Base-by-base conservation (phyloP, 2,888 invertebrate genomes). In the Timandra comae region DNA sequence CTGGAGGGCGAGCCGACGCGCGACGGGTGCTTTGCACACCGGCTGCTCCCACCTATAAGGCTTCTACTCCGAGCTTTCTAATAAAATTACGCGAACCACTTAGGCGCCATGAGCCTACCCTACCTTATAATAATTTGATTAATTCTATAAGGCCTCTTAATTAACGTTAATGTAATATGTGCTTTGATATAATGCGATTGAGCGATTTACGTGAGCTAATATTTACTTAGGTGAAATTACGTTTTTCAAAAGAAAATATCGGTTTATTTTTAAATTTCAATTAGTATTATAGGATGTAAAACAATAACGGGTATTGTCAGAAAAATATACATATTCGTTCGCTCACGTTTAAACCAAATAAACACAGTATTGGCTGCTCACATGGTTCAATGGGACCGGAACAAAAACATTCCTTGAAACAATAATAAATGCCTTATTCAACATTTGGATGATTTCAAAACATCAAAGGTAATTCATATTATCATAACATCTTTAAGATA, bases 381-480 rank as follows among this genome's bases (percentile, higher is more conserved):
- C 23, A 45, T 39, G 32, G 32, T 29, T 37, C 37, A 39, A 31
- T 47, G 47, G 52, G 45, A 51, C 52, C 49, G 47, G 56, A 40
- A 56, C 55, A 61, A 16, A 16, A 16, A 16, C 16, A 16, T 16
- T 16, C 16, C 16, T 16, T 16, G 44, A 56, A 59, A 20, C 19
- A 27, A 33, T 29, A 38, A 29, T n/a, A n/a, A n/a, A n/a, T n/a
- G n/a, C 30, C 24, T 11, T 56, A 56, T 52, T 55, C 49, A 63
- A 59, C 68, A 65, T 59, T 45, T 52, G 74, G 49, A 32, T 42
- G 48, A 61, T 69, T 56, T 73, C 67, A 66, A 60, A 73, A 67
- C 61, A 61, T 50, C 53, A 63, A 56, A 35, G 49, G 52, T 57
- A 57, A 47, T 49, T 42, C 27, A 25, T 63, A 52, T 67, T 63